These are phyloP conservation scores for Orestias chungarensis DNA, from an alignment of 2,797 vertebrate genomes.

Conservation along the genomic window DNA sequence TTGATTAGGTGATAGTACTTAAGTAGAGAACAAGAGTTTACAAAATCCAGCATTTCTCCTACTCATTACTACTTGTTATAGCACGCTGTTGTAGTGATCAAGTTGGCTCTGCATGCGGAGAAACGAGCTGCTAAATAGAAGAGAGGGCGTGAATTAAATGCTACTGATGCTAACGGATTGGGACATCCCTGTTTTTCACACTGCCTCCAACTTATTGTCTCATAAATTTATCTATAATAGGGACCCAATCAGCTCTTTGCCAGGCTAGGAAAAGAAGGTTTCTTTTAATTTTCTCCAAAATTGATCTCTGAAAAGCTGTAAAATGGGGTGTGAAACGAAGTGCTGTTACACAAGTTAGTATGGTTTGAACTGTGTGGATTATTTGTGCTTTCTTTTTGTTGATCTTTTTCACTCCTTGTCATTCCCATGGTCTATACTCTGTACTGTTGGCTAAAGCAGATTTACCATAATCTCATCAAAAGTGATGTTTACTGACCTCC, in stretches of 20 bases:
- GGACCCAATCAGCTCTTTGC: slow-evolving; percentile 18
- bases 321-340: slow-evolving; percentile 10
- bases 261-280: slow-evolving; percentile 26
- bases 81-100: too few relatives aligned
- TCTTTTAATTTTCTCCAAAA: slow-evolving; percentile 10
- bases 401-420: not conserved
- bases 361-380: slow-evolving; percentile 14
- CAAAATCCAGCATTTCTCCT: too few relatives aligned
- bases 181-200: slow-evolving; percentile 26
- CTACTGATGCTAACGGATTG: too few relatives aligned
- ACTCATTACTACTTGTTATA: too few relatives aligned
- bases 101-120: too few relatives aligned
- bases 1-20: too few relatives aligned
- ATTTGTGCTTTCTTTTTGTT: slow-evolving; percentile 8
- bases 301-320: slow-evolving; percentile 5
- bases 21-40: too few relatives aligned
- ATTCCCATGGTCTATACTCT: slow-evolving; percentile 3
- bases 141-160: too few relatives aligned
- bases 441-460: slow-evolving; percentile 20
- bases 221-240: slow-evolving; percentile 26
- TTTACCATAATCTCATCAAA: slow-evolving; percentile 33
- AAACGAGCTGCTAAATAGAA: too few relatives aligned
- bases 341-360: not conserved
- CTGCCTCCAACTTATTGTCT: slow-evolving; percentile 32
- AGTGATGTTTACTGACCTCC: slow-evolving; percentile 19